A percentile compares a stretch with the other conserved stretches of the same genome.
These are phyloP conservation scores for Muschampia staudingeri DNA, from an alignment of 2,888 invertebrate species.

Conservation along the genomic window DNA sequence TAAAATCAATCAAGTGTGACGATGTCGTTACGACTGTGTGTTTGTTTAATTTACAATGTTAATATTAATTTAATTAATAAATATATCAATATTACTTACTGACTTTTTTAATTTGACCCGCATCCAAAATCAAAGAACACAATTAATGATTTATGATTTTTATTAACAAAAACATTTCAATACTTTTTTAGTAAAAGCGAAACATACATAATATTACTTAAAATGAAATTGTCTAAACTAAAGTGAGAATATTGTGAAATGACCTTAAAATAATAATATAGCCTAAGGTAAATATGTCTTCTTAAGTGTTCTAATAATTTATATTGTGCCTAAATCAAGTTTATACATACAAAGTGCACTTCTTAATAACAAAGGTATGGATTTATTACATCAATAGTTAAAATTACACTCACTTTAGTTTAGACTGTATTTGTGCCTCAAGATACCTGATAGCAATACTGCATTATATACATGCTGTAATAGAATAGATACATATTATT, in stretches of 20 bases:
- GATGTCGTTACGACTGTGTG: constrained; percentile 72
- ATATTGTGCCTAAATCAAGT: too few species aligned
- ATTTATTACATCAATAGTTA: background rate
- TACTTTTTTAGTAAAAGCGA: constrained; percentile 68
- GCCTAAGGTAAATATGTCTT: too few species aligned
- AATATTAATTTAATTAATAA: constrained; percentile 81
- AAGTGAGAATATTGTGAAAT: constrained; percentile 1
- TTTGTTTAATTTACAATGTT: constrained; percentile 70
- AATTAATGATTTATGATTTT: constrained; percentile 77
- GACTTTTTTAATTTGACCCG: constrained; percentile 2
- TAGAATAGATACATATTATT: constrained; percentile 11
- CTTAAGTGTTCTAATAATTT: too few species aligned
- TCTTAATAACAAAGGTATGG: too few species aligned
- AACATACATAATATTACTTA: constrained; percentile 24
- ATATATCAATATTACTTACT: constrained; percentile 25
- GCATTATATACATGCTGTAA: background rate
- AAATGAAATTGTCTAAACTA: constrained; percentile 26
- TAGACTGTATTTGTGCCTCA: background rate
- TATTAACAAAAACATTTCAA: constrained; percentile 80
- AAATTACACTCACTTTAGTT: background rate
- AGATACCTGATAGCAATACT: background rate
- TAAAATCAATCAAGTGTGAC: constrained; percentile 61
- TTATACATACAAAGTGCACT: background rate
- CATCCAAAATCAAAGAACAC: background rate
- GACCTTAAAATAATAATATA: background rate